Evolutionary conservation across 2,113 vertebrate species (phyloP).

Genomic region (Anarrhichthys ocellatus): DNA sequence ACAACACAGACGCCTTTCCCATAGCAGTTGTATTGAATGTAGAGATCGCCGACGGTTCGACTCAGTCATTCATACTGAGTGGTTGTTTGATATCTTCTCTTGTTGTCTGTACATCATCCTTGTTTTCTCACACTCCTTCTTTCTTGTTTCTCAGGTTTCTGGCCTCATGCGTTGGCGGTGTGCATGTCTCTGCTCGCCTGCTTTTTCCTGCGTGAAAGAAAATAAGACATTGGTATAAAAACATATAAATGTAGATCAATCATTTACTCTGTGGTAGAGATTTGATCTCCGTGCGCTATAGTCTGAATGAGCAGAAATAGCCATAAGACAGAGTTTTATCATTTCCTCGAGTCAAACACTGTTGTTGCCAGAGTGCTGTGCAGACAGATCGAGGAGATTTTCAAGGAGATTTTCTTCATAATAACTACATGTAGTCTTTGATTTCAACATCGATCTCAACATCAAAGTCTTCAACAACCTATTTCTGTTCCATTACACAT

Average conservation of each 20-base stretch:
- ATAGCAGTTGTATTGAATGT: background rate
- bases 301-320: background rate
- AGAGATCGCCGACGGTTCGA: background rate
- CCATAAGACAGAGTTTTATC: background rate
- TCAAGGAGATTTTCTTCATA: background rate
- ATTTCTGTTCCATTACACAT: background rate
- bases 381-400: background rate
- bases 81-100: constrained; percentile 21
- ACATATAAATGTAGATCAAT: background rate
- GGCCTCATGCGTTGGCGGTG: constrained; percentile 53
- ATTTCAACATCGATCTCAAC: background rate
- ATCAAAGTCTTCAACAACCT: background rate
- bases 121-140: background rate
- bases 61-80: background rate
- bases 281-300: background rate
- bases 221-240: constrained; percentile 4
- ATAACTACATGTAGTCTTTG: background rate
- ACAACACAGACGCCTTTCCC: constrained; percentile 27
- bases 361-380: background rate
- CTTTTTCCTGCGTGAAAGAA: constrained; percentile 68
- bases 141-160: background rate
- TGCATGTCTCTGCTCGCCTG: constrained; percentile 46
- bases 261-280: background rate
- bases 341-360: background rate
- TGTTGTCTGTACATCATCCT: background rate